Conservation (phyloP, 2,888 invertebrate species). For the Pristionchus mayeri region DNA sequence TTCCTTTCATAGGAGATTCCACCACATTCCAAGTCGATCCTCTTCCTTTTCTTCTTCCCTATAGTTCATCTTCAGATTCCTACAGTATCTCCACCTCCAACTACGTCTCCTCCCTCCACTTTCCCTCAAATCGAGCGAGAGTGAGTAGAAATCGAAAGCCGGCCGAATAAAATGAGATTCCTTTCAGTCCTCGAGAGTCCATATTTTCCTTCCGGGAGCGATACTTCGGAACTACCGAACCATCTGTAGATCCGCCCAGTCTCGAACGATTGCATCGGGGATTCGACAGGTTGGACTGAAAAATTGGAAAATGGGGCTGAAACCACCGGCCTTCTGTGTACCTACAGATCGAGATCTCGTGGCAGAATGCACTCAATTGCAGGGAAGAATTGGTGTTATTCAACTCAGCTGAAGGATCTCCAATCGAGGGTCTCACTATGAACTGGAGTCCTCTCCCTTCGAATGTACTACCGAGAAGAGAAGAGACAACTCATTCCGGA, state of each 20-base stretch:
- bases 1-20: conserved; percentile 30
- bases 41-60: too few relatives aligned
- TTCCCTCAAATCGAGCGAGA: conserved; percentile 4
- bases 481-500: conserved; percentile 11
- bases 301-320: conserved; percentile 59
- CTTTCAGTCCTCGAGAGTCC: neutral
- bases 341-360: conserved; percentile 70
- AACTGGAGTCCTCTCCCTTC: neutral
- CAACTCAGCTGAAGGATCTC: neutral
- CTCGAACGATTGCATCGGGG: neutral
- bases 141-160: conserved; percentile 5
- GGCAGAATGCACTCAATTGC: neutral
- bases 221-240: conserved; percentile 5
- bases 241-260: neutral
- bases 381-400: conserved; percentile 39
- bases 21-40: neutral
- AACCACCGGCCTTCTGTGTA: conserved; percentile 75
- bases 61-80: neutral
- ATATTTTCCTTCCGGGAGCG: neutral
- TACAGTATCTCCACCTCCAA: neutral
- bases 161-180: neutral
- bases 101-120: neutral
- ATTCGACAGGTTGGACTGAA: neutral
- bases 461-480: neutral
- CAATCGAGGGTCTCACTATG: neutral